phyloP scores from a whole-genome alignment of 2,888 invertebrate genomes.

The Andrena bucephala region DNA sequence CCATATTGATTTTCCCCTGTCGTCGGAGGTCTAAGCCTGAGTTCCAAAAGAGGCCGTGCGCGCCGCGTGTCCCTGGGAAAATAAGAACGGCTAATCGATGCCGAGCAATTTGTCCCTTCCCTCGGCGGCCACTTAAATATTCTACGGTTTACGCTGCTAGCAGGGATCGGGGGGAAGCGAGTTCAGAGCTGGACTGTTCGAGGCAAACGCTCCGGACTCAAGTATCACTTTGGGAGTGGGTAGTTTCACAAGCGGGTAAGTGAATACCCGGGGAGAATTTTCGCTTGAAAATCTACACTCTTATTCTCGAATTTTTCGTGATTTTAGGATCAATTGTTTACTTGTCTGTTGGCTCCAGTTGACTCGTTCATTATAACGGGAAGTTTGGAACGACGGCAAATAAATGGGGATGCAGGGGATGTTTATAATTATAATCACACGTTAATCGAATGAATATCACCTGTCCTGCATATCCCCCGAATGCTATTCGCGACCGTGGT shows the following conservation, averaged over 20 bases:
- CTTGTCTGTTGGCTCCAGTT: no score
- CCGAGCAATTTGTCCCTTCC: slow-evolving; percentile 26
- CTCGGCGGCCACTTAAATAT: background rate
- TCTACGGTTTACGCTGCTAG: background rate
- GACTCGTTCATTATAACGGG: no score
- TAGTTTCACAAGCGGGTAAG: no score
- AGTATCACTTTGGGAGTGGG: no score
- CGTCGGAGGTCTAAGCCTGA: slow-evolving; percentile 54
- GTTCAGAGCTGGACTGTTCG: background rate
- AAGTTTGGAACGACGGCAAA: no score
- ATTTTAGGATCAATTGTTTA: no score
- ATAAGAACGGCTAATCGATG: slow-evolving; percentile 57
- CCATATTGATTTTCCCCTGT: slow-evolving; percentile 60
- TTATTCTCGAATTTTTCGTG: no score
- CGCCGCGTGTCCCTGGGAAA: slow-evolving; percentile 41
- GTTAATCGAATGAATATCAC: slow-evolving; percentile 1
- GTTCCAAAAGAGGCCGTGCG: slow-evolving; percentile 58
- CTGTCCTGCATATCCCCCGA: slow-evolving; percentile 25
- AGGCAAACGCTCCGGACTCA: background rate
- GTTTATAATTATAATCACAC: background rate
- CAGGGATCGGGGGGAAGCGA: background rate
- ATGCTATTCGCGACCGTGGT: slow-evolving; percentile 23
- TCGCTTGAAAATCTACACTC: no score
- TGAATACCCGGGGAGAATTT: no score
- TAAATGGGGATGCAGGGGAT: background rate